These are phyloP conservation scores for Zosterops hypoxanthus DNA, from an alignment of 2,113 vertebrate genomes.

Conservation along the genomic window DNA sequence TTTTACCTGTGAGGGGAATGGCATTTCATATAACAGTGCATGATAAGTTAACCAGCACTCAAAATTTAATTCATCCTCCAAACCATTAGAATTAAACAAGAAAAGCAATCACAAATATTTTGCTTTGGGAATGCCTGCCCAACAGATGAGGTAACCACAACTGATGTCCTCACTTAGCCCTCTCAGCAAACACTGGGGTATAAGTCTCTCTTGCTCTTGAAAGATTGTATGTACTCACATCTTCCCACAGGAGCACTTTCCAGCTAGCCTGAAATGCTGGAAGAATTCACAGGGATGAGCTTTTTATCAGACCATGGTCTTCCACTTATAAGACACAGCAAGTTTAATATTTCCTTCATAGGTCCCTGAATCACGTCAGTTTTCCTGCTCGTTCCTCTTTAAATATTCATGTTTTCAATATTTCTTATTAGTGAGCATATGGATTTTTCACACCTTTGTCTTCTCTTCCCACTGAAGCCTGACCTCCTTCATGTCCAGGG, in stretches of 20 bases:
- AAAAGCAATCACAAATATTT: neutral
- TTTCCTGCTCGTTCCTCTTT: neutral
- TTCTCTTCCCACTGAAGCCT: neutral
- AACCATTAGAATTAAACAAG: neutral
- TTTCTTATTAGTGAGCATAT: neutral
- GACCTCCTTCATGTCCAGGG: neutral
- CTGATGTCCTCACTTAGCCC: neutral
- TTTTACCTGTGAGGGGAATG: neutral
- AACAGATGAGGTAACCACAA: neutral
- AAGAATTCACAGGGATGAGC: neutral
- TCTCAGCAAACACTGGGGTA: neutral
- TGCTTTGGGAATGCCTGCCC: neutral
- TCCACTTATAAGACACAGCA: neutral
- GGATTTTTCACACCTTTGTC: neutral
- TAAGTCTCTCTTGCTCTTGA: neutral
- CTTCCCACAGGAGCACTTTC: neutral
- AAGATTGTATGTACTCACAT: neutral
- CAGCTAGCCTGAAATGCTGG: neutral
- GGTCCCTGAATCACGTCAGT: neutral
- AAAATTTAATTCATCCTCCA: neutral
- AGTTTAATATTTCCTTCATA: neutral
- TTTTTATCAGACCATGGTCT: accelerated
- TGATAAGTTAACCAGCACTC: neutral
- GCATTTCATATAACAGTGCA: neutral
- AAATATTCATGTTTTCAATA: neutral